A percentile compares a stretch with the other conserved stretches of the same genome.
phyloP scores from a whole-genome alignment of 2,113 vertebrate genomes.

The Rhabdomys dilectus region DNA sequence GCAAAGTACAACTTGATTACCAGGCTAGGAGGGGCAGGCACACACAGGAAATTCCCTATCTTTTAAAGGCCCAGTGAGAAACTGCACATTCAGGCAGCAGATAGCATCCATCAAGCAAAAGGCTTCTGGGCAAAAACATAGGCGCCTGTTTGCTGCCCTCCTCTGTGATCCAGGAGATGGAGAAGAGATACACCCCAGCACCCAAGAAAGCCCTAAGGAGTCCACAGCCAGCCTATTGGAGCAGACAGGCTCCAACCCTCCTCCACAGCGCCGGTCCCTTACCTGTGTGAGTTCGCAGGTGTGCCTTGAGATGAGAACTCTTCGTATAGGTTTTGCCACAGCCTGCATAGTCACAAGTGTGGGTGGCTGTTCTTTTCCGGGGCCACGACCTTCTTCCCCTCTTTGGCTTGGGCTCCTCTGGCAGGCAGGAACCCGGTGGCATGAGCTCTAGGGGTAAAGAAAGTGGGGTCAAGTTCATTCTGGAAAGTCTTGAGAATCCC shows the following conservation, averaged over 20 bases:
- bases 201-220: slow-evolving; percentile 29
- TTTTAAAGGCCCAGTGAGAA: slow-evolving; percentile 64
- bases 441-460: slow-evolving; percentile 92
- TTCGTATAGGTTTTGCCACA: slow-evolving; percentile 99
- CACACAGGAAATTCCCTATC: slow-evolving; percentile 47
- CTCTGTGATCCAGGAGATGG: slow-evolving; percentile 64
- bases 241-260: neutral
- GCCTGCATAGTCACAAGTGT: slow-evolving; percentile 97
- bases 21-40: slow-evolving; percentile 5
- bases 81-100: slow-evolving; percentile 72
- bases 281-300: slow-evolving; percentile 99
- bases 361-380: slow-evolving; percentile 96
- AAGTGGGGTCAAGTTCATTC: slow-evolving; percentile 78
- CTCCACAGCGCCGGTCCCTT: neutral
- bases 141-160: slow-evolving; percentile 57
- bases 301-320: slow-evolving; percentile 99
- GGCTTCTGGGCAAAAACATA: slow-evolving; percentile 71
- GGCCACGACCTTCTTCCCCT: slow-evolving; percentile 98
- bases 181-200: slow-evolving; percentile 48
- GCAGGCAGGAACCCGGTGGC: slow-evolving; percentile 90
- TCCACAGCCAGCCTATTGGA: neutral
- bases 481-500: neutral
- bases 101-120: slow-evolving; percentile 74
- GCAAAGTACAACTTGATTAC: slow-evolving; percentile 62
- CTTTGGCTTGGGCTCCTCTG: slow-evolving; percentile 96